phyloP scores from a whole-genome alignment of 2,113 vertebrate genomes.

The Elaphurus davidianus region DNA sequence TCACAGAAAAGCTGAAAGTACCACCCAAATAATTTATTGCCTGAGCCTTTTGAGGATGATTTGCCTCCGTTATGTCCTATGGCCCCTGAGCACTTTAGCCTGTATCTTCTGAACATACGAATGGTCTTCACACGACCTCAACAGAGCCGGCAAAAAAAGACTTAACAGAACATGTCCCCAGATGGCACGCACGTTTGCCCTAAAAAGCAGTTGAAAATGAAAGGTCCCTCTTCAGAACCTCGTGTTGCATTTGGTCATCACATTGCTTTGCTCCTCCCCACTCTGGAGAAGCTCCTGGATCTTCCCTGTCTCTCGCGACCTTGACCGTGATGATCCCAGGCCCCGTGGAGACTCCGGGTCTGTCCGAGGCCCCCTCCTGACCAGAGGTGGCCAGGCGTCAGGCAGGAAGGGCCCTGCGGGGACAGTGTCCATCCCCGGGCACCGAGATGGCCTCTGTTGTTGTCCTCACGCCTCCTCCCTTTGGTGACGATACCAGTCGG shows the following conservation, averaged over 20 bases:
- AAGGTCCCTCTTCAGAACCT: neutral
- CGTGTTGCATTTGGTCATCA: fast-evolving
- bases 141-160: fast-evolving
- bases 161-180: fast-evolving
- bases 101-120: fast-evolving
- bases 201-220: neutral
- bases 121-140: neutral
- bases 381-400: neutral
- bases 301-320: neutral
- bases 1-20: too few species aligned
- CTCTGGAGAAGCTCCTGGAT: too few species aligned
- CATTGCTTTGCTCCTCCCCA: fast-evolving
- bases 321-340: neutral
- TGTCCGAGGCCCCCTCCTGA: neutral
- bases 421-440: fast-evolving
- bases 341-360: too few species aligned
- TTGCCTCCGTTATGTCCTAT: fast-evolving
- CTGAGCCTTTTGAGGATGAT: neutral
- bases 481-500: too few species aligned
- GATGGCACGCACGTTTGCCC: fast-evolving
- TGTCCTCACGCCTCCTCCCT: neutral
- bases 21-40: too few species aligned
- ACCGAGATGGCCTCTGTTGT: too few species aligned
- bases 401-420: neutral
- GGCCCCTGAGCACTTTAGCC: fast-evolving